Conservation (phyloP, 2,888 invertebrate species). For the Aproaerema taeniolella region DNA sequence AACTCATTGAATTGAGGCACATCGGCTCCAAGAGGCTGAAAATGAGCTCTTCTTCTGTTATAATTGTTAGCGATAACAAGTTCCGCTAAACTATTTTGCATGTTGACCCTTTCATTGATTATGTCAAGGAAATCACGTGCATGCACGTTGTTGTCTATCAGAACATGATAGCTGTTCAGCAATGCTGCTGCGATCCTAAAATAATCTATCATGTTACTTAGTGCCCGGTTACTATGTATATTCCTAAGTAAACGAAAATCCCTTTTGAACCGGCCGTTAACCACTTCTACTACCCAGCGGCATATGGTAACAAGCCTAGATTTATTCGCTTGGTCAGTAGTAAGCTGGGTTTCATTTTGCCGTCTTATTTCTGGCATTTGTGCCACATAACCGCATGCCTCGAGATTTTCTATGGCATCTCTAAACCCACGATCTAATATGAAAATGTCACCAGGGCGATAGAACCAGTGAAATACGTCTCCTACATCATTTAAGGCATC, state of each 20-base stretch:
- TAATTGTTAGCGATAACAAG: neutral
- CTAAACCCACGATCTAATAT: slow-evolving; percentile 14
- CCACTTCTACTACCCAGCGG: no score
- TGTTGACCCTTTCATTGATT: slow-evolving; percentile 6
- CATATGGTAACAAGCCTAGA: no score
- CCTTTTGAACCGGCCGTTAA: no score
- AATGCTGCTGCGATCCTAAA: slow-evolving; percentile 8
- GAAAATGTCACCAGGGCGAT: slow-evolving; percentile 8
- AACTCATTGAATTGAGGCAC: neutral
- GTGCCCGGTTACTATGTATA: slow-evolving; percentile 17
- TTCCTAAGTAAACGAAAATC: no score
- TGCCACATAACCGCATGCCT: slow-evolving; percentile 2
- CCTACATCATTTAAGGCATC: slow-evolving; percentile 8
- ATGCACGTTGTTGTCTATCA: slow-evolving; percentile 7
- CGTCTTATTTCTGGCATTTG: slow-evolving; percentile 12
- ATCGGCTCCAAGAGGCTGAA: neutral
- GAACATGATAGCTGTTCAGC: neutral
- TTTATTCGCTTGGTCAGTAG: no score
- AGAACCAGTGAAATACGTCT: slow-evolving; percentile 9
- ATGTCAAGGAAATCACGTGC: slow-evolving; percentile 10
- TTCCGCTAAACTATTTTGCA: slow-evolving; percentile 7
- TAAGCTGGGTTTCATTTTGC: slow-evolving; percentile 7
- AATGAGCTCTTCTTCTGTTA: neutral
- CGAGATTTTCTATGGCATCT: slow-evolving; percentile 8
- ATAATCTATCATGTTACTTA: slow-evolving; percentile 9